A percentile compares a stretch with the other conserved stretches of the same genome.
These are phyloP conservation scores for Euplagia quadripunctaria DNA, from an alignment of 2,888 invertebrate species.

Conservation along the genomic window DNA sequence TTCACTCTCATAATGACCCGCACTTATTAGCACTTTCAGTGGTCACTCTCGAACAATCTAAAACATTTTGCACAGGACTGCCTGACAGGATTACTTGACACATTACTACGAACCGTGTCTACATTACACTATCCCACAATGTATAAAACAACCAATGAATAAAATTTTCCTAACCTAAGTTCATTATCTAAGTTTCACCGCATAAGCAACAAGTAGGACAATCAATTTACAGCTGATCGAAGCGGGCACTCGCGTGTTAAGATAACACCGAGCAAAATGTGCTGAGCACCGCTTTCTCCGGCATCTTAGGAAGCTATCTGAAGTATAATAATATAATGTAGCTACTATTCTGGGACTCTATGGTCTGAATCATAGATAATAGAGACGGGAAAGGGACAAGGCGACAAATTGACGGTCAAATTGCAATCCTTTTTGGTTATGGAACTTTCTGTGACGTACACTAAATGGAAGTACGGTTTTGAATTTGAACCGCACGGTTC, in stretches of 20 bases:
- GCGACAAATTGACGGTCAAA: not conserved
- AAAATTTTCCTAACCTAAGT: not conserved
- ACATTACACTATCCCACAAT: not conserved
- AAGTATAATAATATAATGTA: constrained; percentile 6
- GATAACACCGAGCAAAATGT: constrained; percentile 37
- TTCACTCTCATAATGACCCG: no score
- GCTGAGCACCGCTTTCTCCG: constrained; percentile 15
- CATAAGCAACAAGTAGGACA: constrained; percentile 44
- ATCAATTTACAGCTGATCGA: constrained; percentile 50
- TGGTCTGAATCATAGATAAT: not conserved
- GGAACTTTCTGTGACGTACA: not conserved
- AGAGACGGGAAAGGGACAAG: not conserved
- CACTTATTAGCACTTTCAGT: no score
- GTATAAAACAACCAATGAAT: not conserved
- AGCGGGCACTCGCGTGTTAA: constrained; percentile 33
- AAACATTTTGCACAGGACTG: no score
- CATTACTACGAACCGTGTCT: not conserved
- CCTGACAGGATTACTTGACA: no score
- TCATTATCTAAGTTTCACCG: constrained; percentile 9
- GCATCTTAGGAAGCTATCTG: constrained; percentile 12
- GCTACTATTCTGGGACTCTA: constrained; percentile 1
- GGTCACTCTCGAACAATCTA: no score
- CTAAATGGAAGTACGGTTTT: not conserved
- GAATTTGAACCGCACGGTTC: no score
- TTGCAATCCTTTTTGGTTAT: not conserved